These are phyloP conservation scores for Halcyon senegalensis DNA, from an alignment of 2,113 vertebrate genomes.

Conservation along the genomic window DNA sequence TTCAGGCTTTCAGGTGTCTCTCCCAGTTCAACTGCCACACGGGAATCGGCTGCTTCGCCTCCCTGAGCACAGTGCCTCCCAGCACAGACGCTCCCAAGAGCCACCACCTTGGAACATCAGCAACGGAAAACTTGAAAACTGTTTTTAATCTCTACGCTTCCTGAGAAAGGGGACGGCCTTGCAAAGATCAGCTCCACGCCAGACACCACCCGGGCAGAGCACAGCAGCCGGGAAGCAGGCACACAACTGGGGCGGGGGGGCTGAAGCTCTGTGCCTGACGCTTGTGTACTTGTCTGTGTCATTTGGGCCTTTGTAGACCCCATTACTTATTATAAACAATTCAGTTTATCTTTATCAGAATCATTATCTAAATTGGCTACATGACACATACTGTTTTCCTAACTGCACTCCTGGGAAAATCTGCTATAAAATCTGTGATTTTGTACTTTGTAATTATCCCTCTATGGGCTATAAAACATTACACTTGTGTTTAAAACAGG, in stretches of 20 bases:
- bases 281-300: conserved; percentile 44
- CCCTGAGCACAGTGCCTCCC: background rate
- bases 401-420: conserved; percentile 91
- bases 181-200: background rate
- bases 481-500: conserved; percentile 83
- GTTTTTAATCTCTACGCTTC: accelerated
- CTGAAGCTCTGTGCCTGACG: background rate
- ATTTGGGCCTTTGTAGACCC: conserved; percentile 83
- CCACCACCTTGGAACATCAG: background rate
- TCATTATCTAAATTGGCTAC: conserved; percentile 99
- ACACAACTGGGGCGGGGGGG: accelerated
- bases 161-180: background rate
- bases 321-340: conserved; percentile 98
- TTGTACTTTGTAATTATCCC: conserved; percentile 92
- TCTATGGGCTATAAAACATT: conserved; percentile 89
- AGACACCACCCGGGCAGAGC: accelerated
- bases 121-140: accelerated
- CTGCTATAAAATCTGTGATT: conserved; percentile 81
- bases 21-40: background rate
- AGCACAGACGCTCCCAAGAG: background rate
- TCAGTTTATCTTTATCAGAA: conserved; percentile 97
- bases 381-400: conserved; percentile 91
- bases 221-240: background rate
- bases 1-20: background rate
- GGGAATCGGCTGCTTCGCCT: accelerated